A percentile compares a stretch with the other conserved stretches of the same genome.
These are phyloP conservation scores for Caenorhabditis plicata DNA, from an alignment of 2,888 invertebrate species.

Conservation along the genomic window DNA sequence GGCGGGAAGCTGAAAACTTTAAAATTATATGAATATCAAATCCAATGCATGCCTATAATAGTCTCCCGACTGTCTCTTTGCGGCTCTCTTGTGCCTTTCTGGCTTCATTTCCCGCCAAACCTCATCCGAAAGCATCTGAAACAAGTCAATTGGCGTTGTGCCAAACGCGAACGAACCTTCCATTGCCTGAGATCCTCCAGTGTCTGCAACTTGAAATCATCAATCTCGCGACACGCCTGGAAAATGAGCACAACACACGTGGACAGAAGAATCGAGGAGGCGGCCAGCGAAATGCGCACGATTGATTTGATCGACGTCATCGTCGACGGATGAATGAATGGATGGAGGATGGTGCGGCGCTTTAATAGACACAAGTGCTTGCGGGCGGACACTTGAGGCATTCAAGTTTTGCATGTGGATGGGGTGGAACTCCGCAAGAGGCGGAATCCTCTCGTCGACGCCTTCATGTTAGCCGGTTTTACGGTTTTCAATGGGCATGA, in stretches of 20 bases:
- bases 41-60: background rate
- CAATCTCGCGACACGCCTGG: slow-evolving; percentile 19
- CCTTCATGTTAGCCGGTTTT: no score
- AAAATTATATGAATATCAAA: no score
- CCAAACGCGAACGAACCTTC: slow-evolving; percentile 8
- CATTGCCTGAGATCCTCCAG: slow-evolving; percentile 33
- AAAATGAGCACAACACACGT: slow-evolving; percentile 21
- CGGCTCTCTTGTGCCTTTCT: slow-evolving; percentile 8
- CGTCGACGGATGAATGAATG: no score
- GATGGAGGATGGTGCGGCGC: no score
- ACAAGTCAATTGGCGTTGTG: background rate
- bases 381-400: no score
- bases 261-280: slow-evolving; percentile 17
- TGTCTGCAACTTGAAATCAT: slow-evolving; percentile 19
- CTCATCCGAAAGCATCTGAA: slow-evolving; percentile 23
- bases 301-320: slow-evolving; percentile 2
- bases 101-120: slow-evolving; percentile 27
- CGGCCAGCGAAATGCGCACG: slow-evolving; percentile 12
- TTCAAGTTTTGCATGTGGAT: no score
- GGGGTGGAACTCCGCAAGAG: no score
- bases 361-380: no score
- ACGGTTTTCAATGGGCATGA: no score
- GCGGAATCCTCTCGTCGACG: no score
- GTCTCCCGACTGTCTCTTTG: slow-evolving; percentile 12
- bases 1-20: no score